Evolutionary conservation across 2,888 invertebrate species (phyloP).

Genomic region (Morpho helenor): DNA sequence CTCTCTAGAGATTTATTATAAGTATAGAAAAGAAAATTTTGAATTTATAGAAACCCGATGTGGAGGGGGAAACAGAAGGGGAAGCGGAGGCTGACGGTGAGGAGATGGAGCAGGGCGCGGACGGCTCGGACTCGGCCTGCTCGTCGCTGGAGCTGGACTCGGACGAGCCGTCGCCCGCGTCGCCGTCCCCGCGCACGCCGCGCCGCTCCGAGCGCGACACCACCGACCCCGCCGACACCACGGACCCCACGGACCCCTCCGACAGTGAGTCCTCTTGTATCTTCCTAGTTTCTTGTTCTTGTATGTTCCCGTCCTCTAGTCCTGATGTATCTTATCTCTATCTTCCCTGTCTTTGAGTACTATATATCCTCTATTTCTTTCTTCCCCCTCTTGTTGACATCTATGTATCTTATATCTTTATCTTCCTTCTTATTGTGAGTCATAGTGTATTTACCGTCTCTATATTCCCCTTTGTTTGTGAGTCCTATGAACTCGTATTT

Average conservation of each 20-base stretch:
- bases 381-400: too few species aligned
- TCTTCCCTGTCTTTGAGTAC: too few species aligned
- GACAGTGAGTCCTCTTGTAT: slow-evolving; percentile 32
- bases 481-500: too few species aligned
- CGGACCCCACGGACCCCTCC: slow-evolving; percentile 21
- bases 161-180: slow-evolving; percentile 32
- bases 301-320: too few species aligned
- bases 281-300: not conserved
- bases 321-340: too few species aligned
- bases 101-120: slow-evolving; percentile 31
- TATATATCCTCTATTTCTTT: too few species aligned
- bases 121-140: slow-evolving; percentile 32
- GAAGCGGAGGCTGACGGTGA: slow-evolving; percentile 32
- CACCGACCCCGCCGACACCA: slow-evolving; percentile 20
- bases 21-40: not conserved
- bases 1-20: too few species aligned
- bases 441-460: too few species aligned
- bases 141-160: slow-evolving; percentile 52
- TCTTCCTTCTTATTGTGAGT: too few species aligned
- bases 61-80: slow-evolving; percentile 30
- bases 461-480: too few species aligned
- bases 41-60: slow-evolving; percentile 9
- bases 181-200: slow-evolving; percentile 32
- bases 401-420: too few species aligned
- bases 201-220: slow-evolving; percentile 33